phyloP scores from a whole-genome alignment of 2,113 vertebrate species.

The Solea solea region DNA sequence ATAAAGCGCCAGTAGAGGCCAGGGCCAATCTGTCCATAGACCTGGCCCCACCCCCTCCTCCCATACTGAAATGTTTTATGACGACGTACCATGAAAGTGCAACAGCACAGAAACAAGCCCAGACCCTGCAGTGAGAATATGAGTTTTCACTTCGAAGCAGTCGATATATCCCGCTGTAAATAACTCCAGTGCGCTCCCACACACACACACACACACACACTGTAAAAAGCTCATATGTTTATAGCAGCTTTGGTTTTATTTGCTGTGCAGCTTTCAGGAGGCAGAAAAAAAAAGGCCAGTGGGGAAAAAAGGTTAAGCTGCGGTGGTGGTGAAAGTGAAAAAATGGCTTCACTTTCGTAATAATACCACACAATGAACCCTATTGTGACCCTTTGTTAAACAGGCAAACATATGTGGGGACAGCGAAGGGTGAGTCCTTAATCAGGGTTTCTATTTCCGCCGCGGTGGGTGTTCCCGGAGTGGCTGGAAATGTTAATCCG shows the following conservation, averaged over 20 bases:
- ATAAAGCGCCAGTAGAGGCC: constrained; percentile 53
- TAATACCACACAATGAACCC: constrained; percentile 38
- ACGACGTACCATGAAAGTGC: constrained; percentile 31
- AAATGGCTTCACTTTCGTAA: constrained; percentile 16
- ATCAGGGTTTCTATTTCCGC: constrained; percentile 32
- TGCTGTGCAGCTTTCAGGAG: constrained; percentile 26
- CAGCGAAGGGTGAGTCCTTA: constrained; percentile 28
- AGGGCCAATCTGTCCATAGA: constrained; percentile 47
- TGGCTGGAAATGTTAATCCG: constrained; percentile 56
- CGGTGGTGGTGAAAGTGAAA: not conserved
- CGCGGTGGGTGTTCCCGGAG: constrained; percentile 39
- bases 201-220: constrained; percentile 16
- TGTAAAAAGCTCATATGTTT: constrained; percentile 44
- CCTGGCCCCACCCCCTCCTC: constrained; percentile 12
- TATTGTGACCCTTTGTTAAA: constrained; percentile 32
- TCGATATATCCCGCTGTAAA: constrained; percentile 45
- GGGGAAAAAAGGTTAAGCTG: constrained; percentile 22
- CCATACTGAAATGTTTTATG: constrained; percentile 54
- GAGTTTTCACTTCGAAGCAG: constrained; percentile 39
- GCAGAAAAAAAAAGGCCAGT: not conserved
- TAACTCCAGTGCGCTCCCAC: constrained; percentile 27
- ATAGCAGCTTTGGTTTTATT: constrained; percentile 40
- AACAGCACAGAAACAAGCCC: constrained; percentile 39
- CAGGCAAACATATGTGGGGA: constrained; percentile 19
- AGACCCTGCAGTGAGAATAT: constrained; percentile 42